Evolutionary conservation across 2,797 vertebrate genomes (phyloP).

Genomic region (Hoplostethus atlanticus): DNA sequence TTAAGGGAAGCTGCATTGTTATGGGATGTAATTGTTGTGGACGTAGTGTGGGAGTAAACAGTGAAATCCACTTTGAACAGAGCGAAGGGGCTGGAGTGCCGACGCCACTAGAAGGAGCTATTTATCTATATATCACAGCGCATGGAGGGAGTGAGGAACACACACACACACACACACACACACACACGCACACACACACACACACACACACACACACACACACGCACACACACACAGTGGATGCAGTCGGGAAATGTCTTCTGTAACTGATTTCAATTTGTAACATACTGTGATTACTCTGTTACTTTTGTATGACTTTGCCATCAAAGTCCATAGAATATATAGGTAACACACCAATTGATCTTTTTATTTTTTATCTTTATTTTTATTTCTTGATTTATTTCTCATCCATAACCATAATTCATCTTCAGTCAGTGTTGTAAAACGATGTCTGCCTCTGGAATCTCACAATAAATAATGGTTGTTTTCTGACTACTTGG

Average conservation of each 20-base stretch:
- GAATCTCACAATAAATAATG: not conserved
- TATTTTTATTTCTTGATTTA: too few species aligned
- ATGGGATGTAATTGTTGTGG: not conserved
- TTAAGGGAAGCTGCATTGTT: not conserved
- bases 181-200: not conserved
- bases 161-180: constrained; percentile 3
- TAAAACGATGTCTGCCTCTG: too few species aligned
- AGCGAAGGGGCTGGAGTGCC: not conserved
- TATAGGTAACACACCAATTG: not conserved
- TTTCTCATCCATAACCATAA: not conserved
- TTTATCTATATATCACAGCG: constrained; percentile 25
- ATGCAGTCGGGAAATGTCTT: not conserved
- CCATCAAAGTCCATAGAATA: too few species aligned
- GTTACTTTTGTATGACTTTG: too few species aligned
- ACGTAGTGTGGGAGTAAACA: not conserved
- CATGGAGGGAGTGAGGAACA: not conserved
- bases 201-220: constrained; percentile 5
- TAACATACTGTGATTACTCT: too few species aligned
- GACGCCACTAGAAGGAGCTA: constrained; percentile 39
- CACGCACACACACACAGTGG: not conserved
- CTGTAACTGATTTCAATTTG: too few species aligned
- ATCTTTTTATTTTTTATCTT: not conserved
- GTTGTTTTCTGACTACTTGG: not conserved
- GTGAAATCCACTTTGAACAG: not conserved
- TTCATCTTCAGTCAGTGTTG: too few species aligned